These are phyloP conservation scores for Acheta domesticus DNA, from an alignment of 2,888 invertebrate genomes.

Conservation along the genomic window DNA sequence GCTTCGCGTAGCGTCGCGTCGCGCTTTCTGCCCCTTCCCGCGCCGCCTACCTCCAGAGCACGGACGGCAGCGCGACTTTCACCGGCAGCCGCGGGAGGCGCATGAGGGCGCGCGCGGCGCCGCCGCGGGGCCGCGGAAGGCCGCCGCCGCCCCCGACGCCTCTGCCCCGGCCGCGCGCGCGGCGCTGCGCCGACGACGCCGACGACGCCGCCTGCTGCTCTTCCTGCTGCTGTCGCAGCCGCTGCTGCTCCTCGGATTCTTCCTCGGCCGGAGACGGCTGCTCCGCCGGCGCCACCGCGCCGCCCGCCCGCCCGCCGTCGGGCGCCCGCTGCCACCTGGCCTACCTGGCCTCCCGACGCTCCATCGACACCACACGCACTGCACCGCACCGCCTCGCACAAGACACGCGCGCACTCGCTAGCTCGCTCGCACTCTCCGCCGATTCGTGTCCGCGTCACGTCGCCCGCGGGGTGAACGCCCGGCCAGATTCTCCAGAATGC, in stretches of 20 bases:
- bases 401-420: no score
- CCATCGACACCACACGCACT: no score
- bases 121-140: background rate
- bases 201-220: background rate
- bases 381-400: no score
- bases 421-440: no score
- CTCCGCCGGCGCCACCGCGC: no score
- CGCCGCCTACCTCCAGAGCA: background rate
- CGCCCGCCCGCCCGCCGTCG: no score
- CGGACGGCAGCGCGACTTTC: background rate
- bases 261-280: no score
- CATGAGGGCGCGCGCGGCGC: background rate
- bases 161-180: background rate
- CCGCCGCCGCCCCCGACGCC: background rate
- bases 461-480: no score
- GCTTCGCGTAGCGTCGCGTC: background rate
- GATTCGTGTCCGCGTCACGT: no score
- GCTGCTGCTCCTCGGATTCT: background rate
- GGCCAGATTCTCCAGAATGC: no score
- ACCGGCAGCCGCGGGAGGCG: background rate
- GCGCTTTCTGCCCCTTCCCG: background rate
- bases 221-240: background rate
- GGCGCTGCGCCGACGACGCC: background rate
- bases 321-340: no score
- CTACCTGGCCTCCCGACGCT: no score